These are phyloP conservation scores for Oreonectes daqikongensis DNA, from an alignment of 2,797 vertebrate species.

Conservation along the genomic window DNA sequence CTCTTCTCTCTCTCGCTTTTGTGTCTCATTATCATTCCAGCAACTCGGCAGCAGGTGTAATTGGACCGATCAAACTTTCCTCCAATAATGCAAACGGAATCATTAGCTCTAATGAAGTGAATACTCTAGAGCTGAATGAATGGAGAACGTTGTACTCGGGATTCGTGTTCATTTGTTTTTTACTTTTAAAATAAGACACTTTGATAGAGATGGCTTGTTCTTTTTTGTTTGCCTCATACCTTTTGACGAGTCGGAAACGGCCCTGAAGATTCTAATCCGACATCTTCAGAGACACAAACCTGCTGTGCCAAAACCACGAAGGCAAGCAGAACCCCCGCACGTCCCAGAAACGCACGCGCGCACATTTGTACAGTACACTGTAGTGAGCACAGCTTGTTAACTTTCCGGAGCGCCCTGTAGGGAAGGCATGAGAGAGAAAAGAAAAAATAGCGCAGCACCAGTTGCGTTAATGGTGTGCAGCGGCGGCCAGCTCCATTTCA, in stretches of 20 bases:
- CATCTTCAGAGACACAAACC: conserved; percentile 9
- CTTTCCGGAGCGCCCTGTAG: conserved; percentile 60
- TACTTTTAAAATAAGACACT: background rate
- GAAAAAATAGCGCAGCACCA: background rate
- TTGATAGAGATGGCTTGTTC: background rate
- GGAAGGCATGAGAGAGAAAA: background rate
- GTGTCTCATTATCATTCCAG: conserved; percentile 55
- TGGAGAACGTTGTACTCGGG: background rate
- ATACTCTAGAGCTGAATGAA: conserved; percentile 10
- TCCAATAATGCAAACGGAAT: conserved; percentile 58
- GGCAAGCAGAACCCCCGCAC: background rate
- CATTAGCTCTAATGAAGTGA: conserved; percentile 58
- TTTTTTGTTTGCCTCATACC: background rate
- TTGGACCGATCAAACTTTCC: conserved; percentile 60
- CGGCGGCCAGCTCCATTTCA: background rate
- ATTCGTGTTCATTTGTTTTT: background rate
- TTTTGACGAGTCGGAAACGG: background rate
- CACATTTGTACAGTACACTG: conserved; percentile 61
- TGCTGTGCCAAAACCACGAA: conserved; percentile 1
- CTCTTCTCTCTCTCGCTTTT: background rate
- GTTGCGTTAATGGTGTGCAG: background rate
- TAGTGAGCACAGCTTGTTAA: conserved; percentile 77
- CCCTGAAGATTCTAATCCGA: conserved; percentile 16
- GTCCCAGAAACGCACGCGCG: background rate
- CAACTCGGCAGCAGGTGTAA: conserved; percentile 61